Conservation (phyloP, 2,113 vertebrate species). For the Phyllopteryx taeniolatus region DNA sequence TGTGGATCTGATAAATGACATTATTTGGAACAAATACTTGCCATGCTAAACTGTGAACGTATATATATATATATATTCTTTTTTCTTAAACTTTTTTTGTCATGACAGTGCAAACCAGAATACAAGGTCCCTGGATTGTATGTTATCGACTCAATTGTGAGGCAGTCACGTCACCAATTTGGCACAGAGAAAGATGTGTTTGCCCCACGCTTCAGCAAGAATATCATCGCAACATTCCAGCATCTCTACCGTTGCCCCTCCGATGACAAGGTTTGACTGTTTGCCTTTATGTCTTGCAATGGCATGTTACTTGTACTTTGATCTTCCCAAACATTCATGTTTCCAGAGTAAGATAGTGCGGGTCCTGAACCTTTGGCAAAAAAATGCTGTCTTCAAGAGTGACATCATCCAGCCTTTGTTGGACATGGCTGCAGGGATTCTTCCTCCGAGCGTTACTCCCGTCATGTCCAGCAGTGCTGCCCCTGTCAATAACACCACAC, state of each 20-base stretch:
- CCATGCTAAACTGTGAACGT: neutral
- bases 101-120: slow-evolving; percentile 90
- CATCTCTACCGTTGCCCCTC: slow-evolving; percentile 96
- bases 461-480: slow-evolving; percentile 83
- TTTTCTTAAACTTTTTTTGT: slow-evolving; percentile 6
- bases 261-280: slow-evolving; percentile 87
- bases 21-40: neutral
- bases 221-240: slow-evolving; percentile 96
- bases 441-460: slow-evolving; percentile 88
- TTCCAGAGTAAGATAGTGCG: slow-evolving; percentile 95
- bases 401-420: slow-evolving; percentile 97
- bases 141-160: slow-evolving; percentile 97
- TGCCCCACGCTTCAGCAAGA: slow-evolving; percentile 98
- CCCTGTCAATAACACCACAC: slow-evolving; percentile 90
- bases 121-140: slow-evolving; percentile 98
- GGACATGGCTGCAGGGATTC: slow-evolving; percentile 96
- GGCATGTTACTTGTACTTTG: neutral
- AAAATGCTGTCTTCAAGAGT: slow-evolving; percentile 97
- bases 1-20: neutral
- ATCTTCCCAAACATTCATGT: neutral
- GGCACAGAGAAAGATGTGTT: slow-evolving; percentile 98
- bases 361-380: slow-evolving; percentile 98
- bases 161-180: slow-evolving; percentile 97
- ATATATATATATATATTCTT: neutral
- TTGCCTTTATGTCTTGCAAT: slow-evolving; percentile 10